Evolutionary conservation across 2,888 invertebrate genomes (phyloP).

Genomic region (Drosophila kokeensis): DNA sequence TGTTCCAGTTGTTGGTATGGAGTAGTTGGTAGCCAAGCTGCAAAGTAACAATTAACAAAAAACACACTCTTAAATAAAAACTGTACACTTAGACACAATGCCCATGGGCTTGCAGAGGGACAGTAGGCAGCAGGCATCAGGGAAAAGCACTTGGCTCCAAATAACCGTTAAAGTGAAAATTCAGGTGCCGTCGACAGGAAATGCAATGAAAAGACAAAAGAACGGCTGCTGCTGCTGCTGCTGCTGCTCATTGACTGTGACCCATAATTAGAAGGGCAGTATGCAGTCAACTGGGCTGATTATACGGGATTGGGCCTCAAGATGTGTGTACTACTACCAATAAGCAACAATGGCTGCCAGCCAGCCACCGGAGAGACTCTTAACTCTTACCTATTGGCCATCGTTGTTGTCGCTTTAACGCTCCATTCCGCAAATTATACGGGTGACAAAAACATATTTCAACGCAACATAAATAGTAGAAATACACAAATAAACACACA

Average conservation of each 20-base stretch:
- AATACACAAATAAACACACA: constrained; percentile 33
- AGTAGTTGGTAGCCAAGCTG: constrained; percentile 47
- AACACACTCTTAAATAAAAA: constrained; percentile 48
- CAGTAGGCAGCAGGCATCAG: background rate
- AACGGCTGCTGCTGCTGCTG: constrained; percentile 37
- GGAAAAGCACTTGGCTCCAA: constrained; percentile 48
- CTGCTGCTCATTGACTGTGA: constrained; percentile 74
- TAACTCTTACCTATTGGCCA: constrained; percentile 21
- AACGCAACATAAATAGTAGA: constrained; percentile 61
- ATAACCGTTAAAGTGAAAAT: constrained; percentile 80
- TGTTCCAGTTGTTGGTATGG: constrained; percentile 13
- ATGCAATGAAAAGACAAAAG: constrained; percentile 53
- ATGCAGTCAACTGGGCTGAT: constrained; percentile 55
- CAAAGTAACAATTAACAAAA: constrained; percentile 58
- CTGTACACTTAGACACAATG: constrained; percentile 22
- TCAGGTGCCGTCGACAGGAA: constrained; percentile 74
- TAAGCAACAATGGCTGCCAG: constrained; percentile 42
- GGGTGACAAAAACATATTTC: constrained; percentile 81
- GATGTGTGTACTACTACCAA: constrained; percentile 55
- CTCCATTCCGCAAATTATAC: constrained; percentile 75
- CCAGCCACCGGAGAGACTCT: constrained; percentile 26
- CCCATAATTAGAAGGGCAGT: constrained; percentile 74
- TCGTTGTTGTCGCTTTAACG: constrained; percentile 79
- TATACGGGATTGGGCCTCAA: constrained; percentile 80
- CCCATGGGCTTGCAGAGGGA: constrained; percentile 3